These are phyloP conservation scores for Alosa sapidissima DNA, from an alignment of 2,797 vertebrate genomes.

Conservation along the genomic window DNA sequence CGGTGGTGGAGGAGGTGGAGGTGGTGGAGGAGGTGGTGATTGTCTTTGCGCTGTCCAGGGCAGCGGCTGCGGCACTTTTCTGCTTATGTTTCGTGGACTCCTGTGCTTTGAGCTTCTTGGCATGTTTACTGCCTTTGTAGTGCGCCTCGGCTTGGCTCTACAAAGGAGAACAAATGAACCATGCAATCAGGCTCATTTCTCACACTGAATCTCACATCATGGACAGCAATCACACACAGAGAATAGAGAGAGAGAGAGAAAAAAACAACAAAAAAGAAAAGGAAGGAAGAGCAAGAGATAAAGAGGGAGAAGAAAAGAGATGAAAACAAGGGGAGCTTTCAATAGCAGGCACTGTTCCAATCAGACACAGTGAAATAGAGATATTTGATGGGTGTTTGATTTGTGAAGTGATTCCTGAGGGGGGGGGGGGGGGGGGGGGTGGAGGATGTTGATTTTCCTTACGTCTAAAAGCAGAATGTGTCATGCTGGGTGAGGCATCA, in stretches of 20 bases:
- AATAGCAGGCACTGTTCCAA: slow-evolving; percentile 68
- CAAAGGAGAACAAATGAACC: slow-evolving; percentile 83
- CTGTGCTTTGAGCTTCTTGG: slow-evolving; percentile 98
- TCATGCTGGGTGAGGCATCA: slow-evolving; percentile 3
- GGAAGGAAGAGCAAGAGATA: neutral
- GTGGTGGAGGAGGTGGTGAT: slow-evolving; percentile 69
- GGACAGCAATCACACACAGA: slow-evolving; percentile 50
- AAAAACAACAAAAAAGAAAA: neutral
- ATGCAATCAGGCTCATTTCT: slow-evolving; percentile 77
- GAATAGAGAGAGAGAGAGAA: slow-evolving; percentile 48
- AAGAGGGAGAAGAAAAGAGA: neutral
- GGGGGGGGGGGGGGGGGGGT: neutral
- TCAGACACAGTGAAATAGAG: slow-evolving; percentile 25
- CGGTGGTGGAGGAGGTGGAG: slow-evolving; percentile 64
- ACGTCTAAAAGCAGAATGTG: neutral
- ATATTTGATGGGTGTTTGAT: slow-evolving; percentile 23
- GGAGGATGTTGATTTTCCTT: neutral
- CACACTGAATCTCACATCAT: slow-evolving; percentile 66
- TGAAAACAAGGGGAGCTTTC: slow-evolving; percentile 59
- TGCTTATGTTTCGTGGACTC: slow-evolving; percentile 91
- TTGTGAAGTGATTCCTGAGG: slow-evolving; percentile 22
- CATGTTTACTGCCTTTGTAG: slow-evolving; percentile 98
- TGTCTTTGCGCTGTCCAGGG: slow-evolving; percentile 82
- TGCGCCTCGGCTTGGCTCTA: slow-evolving; percentile 99
- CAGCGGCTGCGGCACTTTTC: slow-evolving; percentile 80